A percentile compares a stretch with the other conserved stretches of the same genome.
Conservation (phyloP, 2,113 vertebrate species). For the Psammodynastes pulverulentus region DNA sequence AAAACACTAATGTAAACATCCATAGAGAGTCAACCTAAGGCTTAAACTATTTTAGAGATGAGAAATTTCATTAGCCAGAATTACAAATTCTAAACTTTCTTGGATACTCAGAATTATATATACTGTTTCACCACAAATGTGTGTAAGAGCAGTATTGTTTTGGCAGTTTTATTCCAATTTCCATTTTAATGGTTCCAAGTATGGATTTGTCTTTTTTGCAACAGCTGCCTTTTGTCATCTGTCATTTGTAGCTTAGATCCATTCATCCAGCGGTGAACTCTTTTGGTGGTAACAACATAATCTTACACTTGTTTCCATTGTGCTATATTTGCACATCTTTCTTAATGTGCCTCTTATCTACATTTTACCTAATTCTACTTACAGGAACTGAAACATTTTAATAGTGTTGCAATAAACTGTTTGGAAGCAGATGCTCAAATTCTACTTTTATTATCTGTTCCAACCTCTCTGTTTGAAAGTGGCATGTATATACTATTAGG, state of each 20-base stretch:
- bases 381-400: not conserved
- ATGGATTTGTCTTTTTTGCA: not conserved
- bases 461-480: not conserved
- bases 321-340: not conserved
- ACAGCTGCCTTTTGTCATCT: not conserved
- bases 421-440: not conserved
- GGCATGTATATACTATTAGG: not conserved
- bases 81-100: not conserved
- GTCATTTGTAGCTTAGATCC: not conserved
- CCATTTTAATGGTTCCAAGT: not conserved
- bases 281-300: not conserved
- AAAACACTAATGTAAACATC: not conserved
- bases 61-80: not conserved
- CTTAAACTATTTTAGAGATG: not conserved
- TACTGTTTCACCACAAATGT: not conserved
- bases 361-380: not conserved
- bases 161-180: not conserved
- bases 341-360: not conserved
- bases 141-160: not conserved
- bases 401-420: conserved; percentile 6
- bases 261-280: not conserved
- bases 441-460: not conserved
- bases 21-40: not conserved
- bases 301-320: not conserved
- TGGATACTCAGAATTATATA: not conserved